phyloP scores from a whole-genome alignment of 2,888 invertebrate species.

The Drosophila borborema region DNA sequence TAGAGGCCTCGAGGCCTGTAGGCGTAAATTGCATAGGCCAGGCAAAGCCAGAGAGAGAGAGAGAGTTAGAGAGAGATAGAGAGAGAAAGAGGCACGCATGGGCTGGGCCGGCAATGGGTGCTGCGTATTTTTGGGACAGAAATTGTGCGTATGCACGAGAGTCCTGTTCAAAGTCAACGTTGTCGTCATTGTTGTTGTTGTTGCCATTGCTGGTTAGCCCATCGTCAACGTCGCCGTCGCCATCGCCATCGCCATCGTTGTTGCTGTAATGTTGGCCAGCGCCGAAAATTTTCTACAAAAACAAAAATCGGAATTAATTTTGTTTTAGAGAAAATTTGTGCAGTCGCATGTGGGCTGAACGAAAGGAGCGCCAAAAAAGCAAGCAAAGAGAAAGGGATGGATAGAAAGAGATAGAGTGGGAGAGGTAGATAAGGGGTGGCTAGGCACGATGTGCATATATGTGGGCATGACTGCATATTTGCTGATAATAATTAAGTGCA shows the following conservation, averaged over 20 bases:
- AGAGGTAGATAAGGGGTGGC: neutral
- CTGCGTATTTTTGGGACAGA: conserved; percentile 53
- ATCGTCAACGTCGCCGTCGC: conserved; percentile 54
- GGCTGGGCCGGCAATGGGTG: conserved; percentile 23
- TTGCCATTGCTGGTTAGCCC: conserved; percentile 30
- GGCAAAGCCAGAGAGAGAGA: conserved; percentile 4
- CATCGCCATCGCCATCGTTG: conserved; percentile 19
- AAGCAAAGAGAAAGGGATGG: too few species aligned
- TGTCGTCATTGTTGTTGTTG: conserved; percentile 43
- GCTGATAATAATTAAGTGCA: conserved; percentile 85
- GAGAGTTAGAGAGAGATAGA: neutral
- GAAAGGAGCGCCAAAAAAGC: conserved; percentile 8
- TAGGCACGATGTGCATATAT: conserved; percentile 6
- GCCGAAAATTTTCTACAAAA: conserved; percentile 79
- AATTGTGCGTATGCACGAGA: conserved; percentile 65
- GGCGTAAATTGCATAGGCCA: conserved; percentile 81
- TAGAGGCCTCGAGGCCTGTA: conserved; percentile 67
- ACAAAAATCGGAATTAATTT: conserved; percentile 84
- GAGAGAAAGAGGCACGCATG: neutral
- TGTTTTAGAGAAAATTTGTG: conserved; percentile 84
- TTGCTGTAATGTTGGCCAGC: conserved; percentile 71
- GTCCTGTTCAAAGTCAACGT: conserved; percentile 73
- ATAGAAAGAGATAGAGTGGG: neutral
- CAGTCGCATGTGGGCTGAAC: conserved; percentile 56
- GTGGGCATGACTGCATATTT: conserved; percentile 79